A percentile compares a stretch with the other conserved stretches of the same genome.
phyloP scores from a whole-genome alignment of 2,888 invertebrate species.

The Platycnemis pennipes region DNA sequence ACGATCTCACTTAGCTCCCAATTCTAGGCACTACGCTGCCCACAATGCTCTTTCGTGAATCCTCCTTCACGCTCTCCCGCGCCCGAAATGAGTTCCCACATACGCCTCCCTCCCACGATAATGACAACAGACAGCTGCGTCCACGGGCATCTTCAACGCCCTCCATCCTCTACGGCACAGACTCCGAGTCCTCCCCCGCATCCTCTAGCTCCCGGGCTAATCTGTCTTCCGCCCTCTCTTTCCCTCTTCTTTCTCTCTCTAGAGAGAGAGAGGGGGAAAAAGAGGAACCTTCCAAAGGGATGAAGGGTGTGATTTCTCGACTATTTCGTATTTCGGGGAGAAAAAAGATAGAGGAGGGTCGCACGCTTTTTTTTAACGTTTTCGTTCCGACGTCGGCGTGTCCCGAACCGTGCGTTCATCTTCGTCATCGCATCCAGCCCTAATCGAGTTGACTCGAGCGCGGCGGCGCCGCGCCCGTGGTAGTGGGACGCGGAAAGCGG shows the following conservation, averaged over 20 bases:
- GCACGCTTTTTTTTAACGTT: neutral
- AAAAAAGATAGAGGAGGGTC: neutral
- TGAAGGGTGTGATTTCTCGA: neutral
- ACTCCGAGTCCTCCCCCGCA: neutral
- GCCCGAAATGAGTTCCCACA: neutral
- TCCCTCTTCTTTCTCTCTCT: slow-evolving; percentile 1
- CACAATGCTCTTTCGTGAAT: neutral
- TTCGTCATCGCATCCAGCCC: neutral
- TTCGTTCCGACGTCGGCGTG: neutral
- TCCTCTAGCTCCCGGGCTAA: slow-evolving; percentile 23
- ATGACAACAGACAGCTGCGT: slow-evolving; percentile 66
- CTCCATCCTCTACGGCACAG: neutral
- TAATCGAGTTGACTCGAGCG: no score
- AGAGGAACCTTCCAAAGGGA: neutral
- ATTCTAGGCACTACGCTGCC: neutral
- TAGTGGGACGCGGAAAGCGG: neutral
- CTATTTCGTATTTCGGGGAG: neutral
- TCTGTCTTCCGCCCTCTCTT: slow-evolving; percentile 51
- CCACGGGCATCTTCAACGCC: slow-evolving; percentile 41
- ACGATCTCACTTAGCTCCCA: neutral
- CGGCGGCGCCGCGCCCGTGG: neutral
- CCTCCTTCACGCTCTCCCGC: neutral
- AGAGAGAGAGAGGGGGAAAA: neutral
- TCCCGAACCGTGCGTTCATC: neutral
- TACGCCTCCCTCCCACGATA: slow-evolving; percentile 1